Evolutionary conservation across 2,888 invertebrate species (phyloP).

Genomic region (Graphium colonna): DNA sequence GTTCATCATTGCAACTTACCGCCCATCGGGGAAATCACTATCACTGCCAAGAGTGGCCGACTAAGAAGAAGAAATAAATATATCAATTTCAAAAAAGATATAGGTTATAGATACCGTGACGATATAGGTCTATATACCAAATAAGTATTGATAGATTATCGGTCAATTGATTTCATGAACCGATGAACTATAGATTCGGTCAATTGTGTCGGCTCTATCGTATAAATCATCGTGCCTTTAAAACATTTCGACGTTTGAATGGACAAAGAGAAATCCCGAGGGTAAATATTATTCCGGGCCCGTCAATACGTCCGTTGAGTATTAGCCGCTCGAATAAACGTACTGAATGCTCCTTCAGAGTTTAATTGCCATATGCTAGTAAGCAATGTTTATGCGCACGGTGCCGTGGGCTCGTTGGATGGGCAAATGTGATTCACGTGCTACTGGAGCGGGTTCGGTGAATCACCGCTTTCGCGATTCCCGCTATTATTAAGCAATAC

Average conservation of each 20-base stretch:
- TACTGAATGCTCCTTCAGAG: conserved; percentile 19
- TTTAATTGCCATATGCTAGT: conserved; percentile 23
- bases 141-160: no score
- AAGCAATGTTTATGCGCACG: conserved; percentile 24
- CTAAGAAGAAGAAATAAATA: no score
- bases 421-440: conserved; percentile 34
- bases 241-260: conserved; percentile 20
- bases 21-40: no score
- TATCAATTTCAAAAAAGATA: no score
- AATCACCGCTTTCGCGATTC: conserved; percentile 67
- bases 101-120: no score
- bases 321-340: conserved; percentile 20
- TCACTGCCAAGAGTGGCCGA: no score
- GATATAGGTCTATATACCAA: no score
- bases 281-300: conserved; percentile 18
- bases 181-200: neutral
- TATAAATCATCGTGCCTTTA: conserved; percentile 17
- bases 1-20: no score
- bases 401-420: conserved; percentile 25
- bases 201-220: conserved; percentile 1
- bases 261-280: conserved; percentile 15
- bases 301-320: conserved; percentile 8
- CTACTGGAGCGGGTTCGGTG: conserved; percentile 47
- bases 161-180: no score
- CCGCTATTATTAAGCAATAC: conserved; percentile 25